Percentiles rank a stretch among this genome's conserved stretches.
Conservation (phyloP, 35 echinoderm and acorn worm genomes). For the Chiridota heheva region DNA sequence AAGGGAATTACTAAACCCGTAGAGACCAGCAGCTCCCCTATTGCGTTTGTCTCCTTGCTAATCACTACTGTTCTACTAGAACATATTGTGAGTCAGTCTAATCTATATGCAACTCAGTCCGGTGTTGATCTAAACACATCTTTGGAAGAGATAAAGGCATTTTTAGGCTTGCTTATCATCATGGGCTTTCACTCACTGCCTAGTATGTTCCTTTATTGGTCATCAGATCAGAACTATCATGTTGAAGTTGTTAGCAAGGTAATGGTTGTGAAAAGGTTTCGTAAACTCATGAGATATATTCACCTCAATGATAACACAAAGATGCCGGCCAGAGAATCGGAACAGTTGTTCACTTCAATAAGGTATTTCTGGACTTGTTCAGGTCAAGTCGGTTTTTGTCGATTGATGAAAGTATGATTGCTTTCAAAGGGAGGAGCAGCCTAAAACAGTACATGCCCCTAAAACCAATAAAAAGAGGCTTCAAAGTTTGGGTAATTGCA, state of each 20-base stretch:
- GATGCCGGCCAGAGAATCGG: not conserved
- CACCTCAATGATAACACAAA: constrained; percentile 21
- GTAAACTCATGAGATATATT: constrained; percentile 13
- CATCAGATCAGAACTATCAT: not conserved
- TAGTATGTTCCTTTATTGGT: not conserved
- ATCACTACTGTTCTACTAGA: too few relatives aligned
- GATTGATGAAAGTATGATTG: constrained; percentile 32
- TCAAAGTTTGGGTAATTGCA: constrained; percentile 14
- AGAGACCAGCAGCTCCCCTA: too few relatives aligned
- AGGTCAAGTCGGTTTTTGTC: not conserved
- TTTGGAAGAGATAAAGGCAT: constrained; percentile 20
- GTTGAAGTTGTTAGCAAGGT: not conserved
- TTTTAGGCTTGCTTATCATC: not conserved
- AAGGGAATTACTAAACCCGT: too few relatives aligned
- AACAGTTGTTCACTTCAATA: constrained; percentile 15
- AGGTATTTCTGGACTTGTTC: not conserved
- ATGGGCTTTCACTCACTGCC: not conserved
- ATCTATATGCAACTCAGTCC: not conserved
- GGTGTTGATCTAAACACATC: too few relatives aligned
- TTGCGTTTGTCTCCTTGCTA: too few relatives aligned
- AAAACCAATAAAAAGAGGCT: constrained; percentile 13
- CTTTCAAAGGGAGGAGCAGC: constrained; percentile 7
- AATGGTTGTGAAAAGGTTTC: not conserved
- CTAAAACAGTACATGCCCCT: not conserved
- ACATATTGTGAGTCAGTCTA: not conserved